Evolutionary conservation across 2,113 vertebrate species (phyloP).

Genomic region (Pteropus alecto): DNA sequence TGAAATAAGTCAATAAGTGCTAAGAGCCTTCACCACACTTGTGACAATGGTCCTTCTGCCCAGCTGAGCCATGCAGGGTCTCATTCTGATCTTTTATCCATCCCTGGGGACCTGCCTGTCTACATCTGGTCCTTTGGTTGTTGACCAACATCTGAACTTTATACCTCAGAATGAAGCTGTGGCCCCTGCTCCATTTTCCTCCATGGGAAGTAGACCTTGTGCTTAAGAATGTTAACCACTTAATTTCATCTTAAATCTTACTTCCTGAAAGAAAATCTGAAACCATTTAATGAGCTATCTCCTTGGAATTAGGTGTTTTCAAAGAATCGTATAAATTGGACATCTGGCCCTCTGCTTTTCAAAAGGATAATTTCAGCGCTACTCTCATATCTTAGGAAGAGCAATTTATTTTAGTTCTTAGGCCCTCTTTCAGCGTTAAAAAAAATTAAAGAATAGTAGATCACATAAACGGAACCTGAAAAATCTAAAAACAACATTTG

Average conservation of each 20-base stretch:
- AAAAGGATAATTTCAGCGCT: neutral
- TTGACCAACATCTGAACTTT: neutral
- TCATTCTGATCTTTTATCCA: neutral
- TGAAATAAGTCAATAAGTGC: neutral
- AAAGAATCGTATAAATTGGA: constrained; percentile 15
- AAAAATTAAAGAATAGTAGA: neutral
- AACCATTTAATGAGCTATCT: neutral
- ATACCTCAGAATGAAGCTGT: neutral
- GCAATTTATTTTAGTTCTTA: neutral
- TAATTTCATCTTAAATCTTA: neutral
- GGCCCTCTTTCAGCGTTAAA: neutral
- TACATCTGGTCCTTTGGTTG: neutral
- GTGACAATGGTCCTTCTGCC: neutral
- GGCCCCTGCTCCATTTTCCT: neutral
- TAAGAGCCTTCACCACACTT: neutral
- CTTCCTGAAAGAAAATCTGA: constrained; percentile 28
- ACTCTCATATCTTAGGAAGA: neutral
- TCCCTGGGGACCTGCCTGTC: neutral
- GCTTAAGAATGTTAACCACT: neutral
- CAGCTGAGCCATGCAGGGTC: neutral
- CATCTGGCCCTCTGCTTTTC: neutral
- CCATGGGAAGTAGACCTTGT: neutral
- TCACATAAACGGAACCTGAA: neutral
- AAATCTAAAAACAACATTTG: neutral
- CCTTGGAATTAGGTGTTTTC: constrained; percentile 56